These are phyloP conservation scores for Tetragnatha versicolor DNA, from an alignment of 1,140 invertebrate genomes.

Conservation along the genomic window DNA sequence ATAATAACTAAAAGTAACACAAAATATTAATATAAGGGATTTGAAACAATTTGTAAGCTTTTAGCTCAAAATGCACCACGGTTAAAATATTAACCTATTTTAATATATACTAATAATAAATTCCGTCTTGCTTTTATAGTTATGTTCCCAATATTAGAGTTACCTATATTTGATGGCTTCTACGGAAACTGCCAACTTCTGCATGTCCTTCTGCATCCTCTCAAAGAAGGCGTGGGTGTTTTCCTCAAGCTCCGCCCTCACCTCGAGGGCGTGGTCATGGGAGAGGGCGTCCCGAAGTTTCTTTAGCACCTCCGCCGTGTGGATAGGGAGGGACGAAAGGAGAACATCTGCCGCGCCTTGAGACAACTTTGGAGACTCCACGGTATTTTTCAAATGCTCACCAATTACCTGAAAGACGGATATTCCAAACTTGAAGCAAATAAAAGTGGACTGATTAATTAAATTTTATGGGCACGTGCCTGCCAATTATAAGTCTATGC, in stretches of 20 bases:
- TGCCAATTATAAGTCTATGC: no score
- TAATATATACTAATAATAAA: no score
- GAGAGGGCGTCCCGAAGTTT: slow-evolving; percentile 12
- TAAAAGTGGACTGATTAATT: not conserved
- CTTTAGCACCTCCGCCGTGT: not conserved
- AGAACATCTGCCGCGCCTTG: not conserved
- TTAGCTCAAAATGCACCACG: no score
- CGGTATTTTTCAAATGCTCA: slow-evolving; percentile 32
- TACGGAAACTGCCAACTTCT: not conserved
- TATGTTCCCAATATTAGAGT: no score
- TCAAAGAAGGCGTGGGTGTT: not conserved
- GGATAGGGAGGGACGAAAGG: not conserved
- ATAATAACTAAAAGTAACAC: no score
- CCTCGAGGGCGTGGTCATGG: not conserved
- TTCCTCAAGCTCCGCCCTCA: not conserved
- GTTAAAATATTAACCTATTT: no score
- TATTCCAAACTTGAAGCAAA: not conserved
- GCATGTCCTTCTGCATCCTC: slow-evolving; percentile 7
- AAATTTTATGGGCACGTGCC: no score
- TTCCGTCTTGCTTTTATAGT: no score
- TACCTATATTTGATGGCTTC: no score
- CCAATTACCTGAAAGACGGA: slow-evolving; percentile 4
- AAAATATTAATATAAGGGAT: no score
- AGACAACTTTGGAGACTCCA: slow-evolving; percentile 31
- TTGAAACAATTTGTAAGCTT: no score